Evolutionary conservation across 2,888 invertebrate genomes (phyloP).

Genomic region (Eristalis pertinax): DNA sequence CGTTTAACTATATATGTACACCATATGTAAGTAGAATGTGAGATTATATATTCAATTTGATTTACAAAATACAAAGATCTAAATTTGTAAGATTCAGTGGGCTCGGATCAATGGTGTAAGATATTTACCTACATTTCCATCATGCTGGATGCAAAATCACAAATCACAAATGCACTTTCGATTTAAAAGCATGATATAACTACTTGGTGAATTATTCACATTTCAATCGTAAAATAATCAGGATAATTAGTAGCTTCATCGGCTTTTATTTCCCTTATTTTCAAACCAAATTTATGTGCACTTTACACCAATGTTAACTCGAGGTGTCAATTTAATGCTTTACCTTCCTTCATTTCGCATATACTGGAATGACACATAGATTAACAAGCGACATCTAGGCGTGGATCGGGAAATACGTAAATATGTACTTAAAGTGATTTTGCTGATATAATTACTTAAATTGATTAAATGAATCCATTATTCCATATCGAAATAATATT

Average conservation of each 20-base stretch:
- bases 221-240: not conserved
- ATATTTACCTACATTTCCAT: not conserved
- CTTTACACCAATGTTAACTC: not conserved
- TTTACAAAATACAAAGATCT: not conserved
- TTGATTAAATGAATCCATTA: no score
- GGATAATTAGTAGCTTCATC: not conserved
- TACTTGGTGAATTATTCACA: not conserved
- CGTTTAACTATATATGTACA: no score
- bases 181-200: not conserved
- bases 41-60: no score
- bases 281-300: not conserved
- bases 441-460: no score
- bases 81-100: not conserved
- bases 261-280: not conserved
- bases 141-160: not conserved
- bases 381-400: constrained; percentile 2
- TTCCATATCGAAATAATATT: no score
- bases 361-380: constrained; percentile 9
- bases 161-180: not conserved
- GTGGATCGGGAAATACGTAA: not conserved
- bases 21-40: no score
- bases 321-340: not conserved
- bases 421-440: not conserved
- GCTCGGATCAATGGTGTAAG: not conserved
- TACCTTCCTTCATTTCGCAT: constrained; percentile 17